Base-by-base conservation (phyloP, 2,797 vertebrate species). In the Gymnopithys bicolor region DNA sequence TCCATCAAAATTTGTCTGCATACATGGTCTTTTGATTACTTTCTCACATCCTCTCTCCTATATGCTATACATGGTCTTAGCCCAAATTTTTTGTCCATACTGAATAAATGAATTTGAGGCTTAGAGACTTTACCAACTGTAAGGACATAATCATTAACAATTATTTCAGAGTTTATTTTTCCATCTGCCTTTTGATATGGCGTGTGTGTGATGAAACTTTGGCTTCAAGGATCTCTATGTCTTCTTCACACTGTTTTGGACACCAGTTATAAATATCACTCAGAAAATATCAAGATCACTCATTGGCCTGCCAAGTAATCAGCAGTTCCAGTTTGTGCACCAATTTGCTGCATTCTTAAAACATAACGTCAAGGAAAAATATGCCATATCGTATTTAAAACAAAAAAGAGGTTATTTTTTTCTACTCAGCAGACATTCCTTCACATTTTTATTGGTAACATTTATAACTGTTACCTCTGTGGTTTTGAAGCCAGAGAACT, bases 341-440 rank as follows among this genome's bases (percentile, higher is more conserved):
- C 69, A 88, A 69, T 89, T 96, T 95, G 53, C 80, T 94, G 45
- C 90, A 89, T 96, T 96, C 86, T 96, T 95, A 74, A 90, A 94
- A 45, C 56, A 53, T 87, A 79, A 56, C 21, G 13, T 96, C 96
- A 96, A 80, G 84, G 68, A 30, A 74, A 93, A 97, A 93, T 73
- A 75, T 23, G 52, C 83, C 78, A 90, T 91, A 91, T 88, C 79
- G 77, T 84, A 74, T 96, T 95, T 87, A 94, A 97, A 69, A 87
- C 70, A 82, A 49, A 71, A 77, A 59, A 43, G 41, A 30, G 12
- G 7, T 28, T 2, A 5, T 14, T 75, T 84, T 89, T 97, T 86
- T 33, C 81, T 78, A 27, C 46, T 95, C 43, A 91, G 69, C 68
- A 97, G 91, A 88, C 91, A 90, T 96, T 97, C 85, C 90, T 95